Evolutionary conservation across 2,113 vertebrate species (phyloP).

Genomic region (Microcebus griseorufus): DNA sequence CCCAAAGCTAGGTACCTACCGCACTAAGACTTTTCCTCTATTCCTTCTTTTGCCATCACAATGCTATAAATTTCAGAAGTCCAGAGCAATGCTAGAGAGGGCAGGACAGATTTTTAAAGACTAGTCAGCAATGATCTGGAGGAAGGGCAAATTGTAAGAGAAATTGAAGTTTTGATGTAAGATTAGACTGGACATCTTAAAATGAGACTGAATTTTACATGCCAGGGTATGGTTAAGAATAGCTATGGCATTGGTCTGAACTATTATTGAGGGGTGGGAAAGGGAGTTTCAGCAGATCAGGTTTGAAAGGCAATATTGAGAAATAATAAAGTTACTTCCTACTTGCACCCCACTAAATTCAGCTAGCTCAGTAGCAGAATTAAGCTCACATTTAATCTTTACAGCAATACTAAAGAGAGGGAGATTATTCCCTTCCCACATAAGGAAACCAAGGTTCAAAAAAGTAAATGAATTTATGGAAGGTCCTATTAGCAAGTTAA

Average conservation of each 20-base stretch:
- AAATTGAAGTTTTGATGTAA: background rate
- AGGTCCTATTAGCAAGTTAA: background rate
- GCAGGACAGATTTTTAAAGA: background rate
- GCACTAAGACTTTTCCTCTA: background rate
- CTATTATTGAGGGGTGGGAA: background rate
- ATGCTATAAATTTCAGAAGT: background rate
- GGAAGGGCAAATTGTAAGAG: background rate
- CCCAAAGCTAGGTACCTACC: background rate
- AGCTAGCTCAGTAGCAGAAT: background rate
- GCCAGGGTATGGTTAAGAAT: background rate
- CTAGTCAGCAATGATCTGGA: background rate
- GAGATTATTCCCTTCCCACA: background rate
- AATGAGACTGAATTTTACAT: background rate
- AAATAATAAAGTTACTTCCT: background rate
- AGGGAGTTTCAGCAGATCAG: background rate
- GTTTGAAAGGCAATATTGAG: background rate
- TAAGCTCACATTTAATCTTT: constrained; percentile 22
- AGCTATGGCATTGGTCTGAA: background rate
- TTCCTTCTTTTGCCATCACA: background rate
- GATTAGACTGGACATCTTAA: background rate
- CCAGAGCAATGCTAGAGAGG: background rate
- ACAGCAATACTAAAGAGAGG: background rate
- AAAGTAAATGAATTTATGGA: background rate
- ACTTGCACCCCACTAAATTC: background rate
- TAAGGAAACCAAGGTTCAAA: background rate